These are phyloP conservation scores for Cydia fagiglandana DNA, from an alignment of 1,140 invertebrate species.

Conservation along the genomic window DNA sequence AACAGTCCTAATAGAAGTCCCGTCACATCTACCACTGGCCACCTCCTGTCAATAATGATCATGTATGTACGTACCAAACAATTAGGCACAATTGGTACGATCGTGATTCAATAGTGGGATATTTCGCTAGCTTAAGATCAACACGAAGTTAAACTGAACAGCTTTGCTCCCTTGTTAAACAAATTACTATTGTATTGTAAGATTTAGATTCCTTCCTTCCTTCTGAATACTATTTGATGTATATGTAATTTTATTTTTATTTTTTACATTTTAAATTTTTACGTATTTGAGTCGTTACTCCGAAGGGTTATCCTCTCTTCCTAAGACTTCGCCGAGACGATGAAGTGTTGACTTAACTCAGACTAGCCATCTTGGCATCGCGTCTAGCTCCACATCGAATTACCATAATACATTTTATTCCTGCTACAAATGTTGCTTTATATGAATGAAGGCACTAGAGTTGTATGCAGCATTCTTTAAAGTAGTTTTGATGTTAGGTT, in stretches of 20 bases:
- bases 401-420: conserved; percentile 19
- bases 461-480: background rate
- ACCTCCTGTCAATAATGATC: no score
- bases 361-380: conserved; percentile 10
- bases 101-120: no score
- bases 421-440: conserved; percentile 5
- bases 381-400: background rate
- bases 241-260: background rate
- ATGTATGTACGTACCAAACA: no score
- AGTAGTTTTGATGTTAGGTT: background rate
- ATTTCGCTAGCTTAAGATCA: no score
- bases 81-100: no score
- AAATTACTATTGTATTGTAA: no score
- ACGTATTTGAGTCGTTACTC: background rate
- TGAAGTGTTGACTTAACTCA: conserved; percentile 3
- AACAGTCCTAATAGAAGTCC: no score
- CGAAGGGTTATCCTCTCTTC: background rate
- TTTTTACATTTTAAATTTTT: background rate
- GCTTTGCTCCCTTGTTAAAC: no score
- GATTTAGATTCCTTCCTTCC: no score
- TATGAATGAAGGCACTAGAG: background rate
- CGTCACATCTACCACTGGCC: no score
- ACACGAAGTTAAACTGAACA: no score
- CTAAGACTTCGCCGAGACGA: background rate
- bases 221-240: no score